Conservation (phyloP, 2,113 vertebrate species). For the Ciconia stormi region DNA sequence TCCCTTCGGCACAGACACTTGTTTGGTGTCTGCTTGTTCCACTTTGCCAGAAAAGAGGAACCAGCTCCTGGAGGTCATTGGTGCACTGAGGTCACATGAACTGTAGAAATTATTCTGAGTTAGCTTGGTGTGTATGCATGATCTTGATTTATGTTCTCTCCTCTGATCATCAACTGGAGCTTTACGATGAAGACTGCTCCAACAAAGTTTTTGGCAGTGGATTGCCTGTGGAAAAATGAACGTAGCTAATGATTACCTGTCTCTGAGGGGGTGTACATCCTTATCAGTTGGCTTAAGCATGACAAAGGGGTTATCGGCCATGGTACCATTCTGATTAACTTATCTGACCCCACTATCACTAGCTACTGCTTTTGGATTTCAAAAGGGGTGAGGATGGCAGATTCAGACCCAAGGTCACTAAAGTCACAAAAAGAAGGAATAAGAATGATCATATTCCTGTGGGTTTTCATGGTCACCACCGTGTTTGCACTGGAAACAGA, state of each 20-base stretch:
- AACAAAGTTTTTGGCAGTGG: neutral
- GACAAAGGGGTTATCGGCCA: neutral
- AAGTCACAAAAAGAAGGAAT: neutral
- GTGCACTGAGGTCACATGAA: neutral
- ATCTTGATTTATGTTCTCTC: neutral
- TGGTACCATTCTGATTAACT: neutral
- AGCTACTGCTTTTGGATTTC: neutral
- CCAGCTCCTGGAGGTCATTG: neutral
- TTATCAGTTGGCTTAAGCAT: neutral
- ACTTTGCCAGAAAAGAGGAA: neutral
- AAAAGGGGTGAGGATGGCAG: neutral
- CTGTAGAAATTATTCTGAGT: neutral
- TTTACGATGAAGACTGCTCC: neutral
- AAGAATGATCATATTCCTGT: neutral
- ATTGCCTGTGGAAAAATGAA: neutral
- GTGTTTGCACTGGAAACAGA: neutral
- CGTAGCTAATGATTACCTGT: slow-evolving; percentile 30
- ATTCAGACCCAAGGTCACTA: neutral
- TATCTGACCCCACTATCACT: neutral
- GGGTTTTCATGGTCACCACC: neutral
- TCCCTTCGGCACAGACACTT: neutral
- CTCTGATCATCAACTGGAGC: neutral
- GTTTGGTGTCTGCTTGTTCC: neutral
- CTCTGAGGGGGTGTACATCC: neutral
- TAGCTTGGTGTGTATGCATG: neutral